These are phyloP conservation scores for Drosophila micromelanica DNA, from an alignment of 1,140 invertebrate genomes.

Conservation along the genomic window DNA sequence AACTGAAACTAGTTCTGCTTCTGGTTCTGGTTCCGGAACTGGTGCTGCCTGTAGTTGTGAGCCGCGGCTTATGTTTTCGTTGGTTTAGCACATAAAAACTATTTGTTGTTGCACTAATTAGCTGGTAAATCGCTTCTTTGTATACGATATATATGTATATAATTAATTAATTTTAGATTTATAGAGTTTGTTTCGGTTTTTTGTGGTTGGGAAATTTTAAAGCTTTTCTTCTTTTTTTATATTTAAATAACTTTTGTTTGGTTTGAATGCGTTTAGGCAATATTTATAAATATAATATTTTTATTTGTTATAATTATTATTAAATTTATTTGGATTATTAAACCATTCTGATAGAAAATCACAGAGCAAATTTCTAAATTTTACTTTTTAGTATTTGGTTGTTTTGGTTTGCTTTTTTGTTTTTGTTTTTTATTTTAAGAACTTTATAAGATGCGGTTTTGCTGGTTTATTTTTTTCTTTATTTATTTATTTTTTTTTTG, in stretches of 20 bases:
- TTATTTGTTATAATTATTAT: constrained; percentile 50
- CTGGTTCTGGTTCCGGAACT: background rate
- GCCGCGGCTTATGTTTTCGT: constrained; percentile 27
- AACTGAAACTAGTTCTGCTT: constrained; percentile 4
- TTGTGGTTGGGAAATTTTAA: constrained; percentile 52
- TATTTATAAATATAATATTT: constrained; percentile 67
- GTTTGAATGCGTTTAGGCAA: constrained; percentile 54
- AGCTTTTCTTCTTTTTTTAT: constrained; percentile 45
- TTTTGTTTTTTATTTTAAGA: constrained; percentile 28
- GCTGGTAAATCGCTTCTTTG: constrained; percentile 18
- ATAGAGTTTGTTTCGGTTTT: constrained; percentile 30
- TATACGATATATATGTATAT: constrained; percentile 12
- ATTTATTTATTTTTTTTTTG: constrained; percentile 29
- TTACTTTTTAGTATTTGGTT: constrained; percentile 42
- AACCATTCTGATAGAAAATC: constrained; percentile 82
- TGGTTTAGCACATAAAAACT: constrained; percentile 33
- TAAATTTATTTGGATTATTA: constrained; percentile 70
- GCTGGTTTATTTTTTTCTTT: constrained; percentile 42
- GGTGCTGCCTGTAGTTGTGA: constrained; percentile 7
- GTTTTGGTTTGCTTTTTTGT: constrained; percentile 21
- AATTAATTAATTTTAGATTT: constrained; percentile 24
- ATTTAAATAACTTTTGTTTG: constrained; percentile 45
- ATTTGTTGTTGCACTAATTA: constrained; percentile 41
- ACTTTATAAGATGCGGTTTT: constrained; percentile 37
- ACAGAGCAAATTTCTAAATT: constrained; percentile 79